phyloP scores from a whole-genome alignment of 2,113 vertebrate genomes.

The Chionodraco myersi region DNA sequence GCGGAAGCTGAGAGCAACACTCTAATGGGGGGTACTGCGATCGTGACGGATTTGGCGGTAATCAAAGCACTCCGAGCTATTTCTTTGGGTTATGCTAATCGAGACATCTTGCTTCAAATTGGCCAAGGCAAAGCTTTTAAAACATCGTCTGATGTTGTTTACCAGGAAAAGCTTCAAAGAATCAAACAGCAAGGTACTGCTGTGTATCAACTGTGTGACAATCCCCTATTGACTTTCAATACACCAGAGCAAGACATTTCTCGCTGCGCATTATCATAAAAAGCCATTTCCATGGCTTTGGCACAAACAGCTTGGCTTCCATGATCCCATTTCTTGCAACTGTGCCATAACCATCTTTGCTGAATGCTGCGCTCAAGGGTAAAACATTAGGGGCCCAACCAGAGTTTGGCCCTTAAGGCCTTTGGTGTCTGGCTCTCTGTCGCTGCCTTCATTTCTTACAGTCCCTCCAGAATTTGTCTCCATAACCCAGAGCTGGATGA shows the following conservation, averaged over 20 bases:
- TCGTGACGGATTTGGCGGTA: slow-evolving; percentile 57
- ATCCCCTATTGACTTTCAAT: slow-evolving; percentile 52
- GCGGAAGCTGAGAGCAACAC: slow-evolving; percentile 78
- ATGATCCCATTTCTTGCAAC: slow-evolving; percentile 72
- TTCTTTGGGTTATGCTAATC: slow-evolving; percentile 64
- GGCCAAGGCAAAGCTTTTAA: slow-evolving; percentile 22
- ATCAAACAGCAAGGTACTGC: slow-evolving; percentile 35
- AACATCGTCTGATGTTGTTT: slow-evolving; percentile 55
- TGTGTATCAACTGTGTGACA: slow-evolving; percentile 27
- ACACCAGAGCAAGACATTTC: slow-evolving; percentile 52
- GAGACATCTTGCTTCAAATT: slow-evolving; percentile 52
- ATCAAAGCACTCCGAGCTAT: slow-evolving; percentile 69
- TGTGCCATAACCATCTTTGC: slow-evolving; percentile 71
- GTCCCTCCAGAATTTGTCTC: slow-evolving; percentile 61
- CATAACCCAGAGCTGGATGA: slow-evolving; percentile 33
- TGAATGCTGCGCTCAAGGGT: slow-evolving; percentile 61
- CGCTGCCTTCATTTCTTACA: slow-evolving; percentile 46
- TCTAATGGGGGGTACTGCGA: slow-evolving; percentile 63
- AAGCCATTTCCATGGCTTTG: slow-evolving; percentile 66
- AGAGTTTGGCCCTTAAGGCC: slow-evolving; percentile 60
- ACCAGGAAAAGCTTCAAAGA: slow-evolving; percentile 34
- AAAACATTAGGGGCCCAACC: slow-evolving; percentile 60
- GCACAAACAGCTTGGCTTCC: slow-evolving; percentile 64
- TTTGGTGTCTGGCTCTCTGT: slow-evolving; percentile 42
- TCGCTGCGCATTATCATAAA: slow-evolving; percentile 57